These are phyloP conservation scores for Setipinna tenuifilis DNA, from an alignment of 2,797 vertebrate genomes.

Conservation along the genomic window DNA sequence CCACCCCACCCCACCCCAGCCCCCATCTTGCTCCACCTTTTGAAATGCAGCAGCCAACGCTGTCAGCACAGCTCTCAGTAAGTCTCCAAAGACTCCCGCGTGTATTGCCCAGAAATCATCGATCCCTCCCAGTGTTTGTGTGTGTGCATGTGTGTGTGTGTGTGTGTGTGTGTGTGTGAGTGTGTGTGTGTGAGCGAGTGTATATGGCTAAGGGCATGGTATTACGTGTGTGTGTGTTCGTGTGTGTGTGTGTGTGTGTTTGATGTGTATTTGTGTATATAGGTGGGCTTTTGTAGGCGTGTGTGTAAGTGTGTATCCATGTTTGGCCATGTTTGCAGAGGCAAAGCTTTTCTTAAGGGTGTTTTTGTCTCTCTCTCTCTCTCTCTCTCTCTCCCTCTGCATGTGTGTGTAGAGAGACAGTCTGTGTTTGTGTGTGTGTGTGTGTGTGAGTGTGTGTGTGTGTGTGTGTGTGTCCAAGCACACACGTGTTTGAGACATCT, in stretches of 20 bases:
- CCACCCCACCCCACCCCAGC: too few species aligned
- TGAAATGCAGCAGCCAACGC: neutral
- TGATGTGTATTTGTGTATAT: neutral
- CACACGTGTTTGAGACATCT: neutral
- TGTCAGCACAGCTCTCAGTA: neutral
- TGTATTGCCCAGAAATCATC: constrained; percentile 4
- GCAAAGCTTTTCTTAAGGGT: too few species aligned
- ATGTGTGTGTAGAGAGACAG: too few species aligned
- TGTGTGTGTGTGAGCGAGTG: neutral
- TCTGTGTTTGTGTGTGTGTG: neutral
- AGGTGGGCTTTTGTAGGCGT: neutral
- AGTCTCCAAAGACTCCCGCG: neutral
- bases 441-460: neutral
- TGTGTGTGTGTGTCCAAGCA: neutral
- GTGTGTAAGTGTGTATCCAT: neutral
- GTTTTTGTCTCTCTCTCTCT: too few species aligned
- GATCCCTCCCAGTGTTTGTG: neutral
- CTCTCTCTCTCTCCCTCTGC: too few species aligned
- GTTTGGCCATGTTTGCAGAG: too few species aligned
- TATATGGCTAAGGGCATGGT: neutral
- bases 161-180: neutral
- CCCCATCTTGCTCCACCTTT: neutral
- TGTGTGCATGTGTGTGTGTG: constrained; percentile 12
- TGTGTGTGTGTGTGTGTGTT: neutral
- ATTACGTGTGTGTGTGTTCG: neutral